Evolutionary conservation across 1,140 invertebrate species (phyloP).

Genomic region (Mylabris phalerata): DNA sequence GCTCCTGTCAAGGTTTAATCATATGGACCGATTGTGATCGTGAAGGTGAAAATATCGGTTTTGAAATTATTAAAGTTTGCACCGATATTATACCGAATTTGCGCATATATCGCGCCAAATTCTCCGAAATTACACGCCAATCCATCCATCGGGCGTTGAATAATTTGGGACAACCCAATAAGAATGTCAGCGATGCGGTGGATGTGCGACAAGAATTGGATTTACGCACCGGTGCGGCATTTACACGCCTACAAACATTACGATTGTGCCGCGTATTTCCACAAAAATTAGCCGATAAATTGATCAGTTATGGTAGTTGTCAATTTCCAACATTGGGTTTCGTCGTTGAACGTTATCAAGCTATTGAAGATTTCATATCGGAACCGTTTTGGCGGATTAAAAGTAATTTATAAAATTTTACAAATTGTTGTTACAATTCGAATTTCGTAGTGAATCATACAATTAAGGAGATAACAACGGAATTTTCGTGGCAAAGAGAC

Average conservation of each 20-base stretch:
- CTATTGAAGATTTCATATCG: conserved; percentile 80
- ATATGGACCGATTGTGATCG: conserved; percentile 99
- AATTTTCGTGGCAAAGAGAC: conserved; percentile 86
- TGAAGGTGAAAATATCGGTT: conserved; percentile 99
- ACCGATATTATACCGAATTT: conserved; percentile 70
- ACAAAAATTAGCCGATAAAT: conserved; percentile 59
- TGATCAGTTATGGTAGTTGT: conserved; percentile 97
- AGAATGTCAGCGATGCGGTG: conserved; percentile 86
- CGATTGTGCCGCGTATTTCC: conserved; percentile 83
- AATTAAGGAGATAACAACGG: conserved; percentile 63
- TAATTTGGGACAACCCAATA: conserved; percentile 74
- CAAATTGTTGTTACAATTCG: conserved; percentile 2
- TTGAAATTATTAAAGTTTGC: conserved; percentile 94
- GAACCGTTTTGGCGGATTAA: conserved; percentile 93
- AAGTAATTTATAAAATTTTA: conserved; percentile 41
- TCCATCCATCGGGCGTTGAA: conserved; percentile 76
- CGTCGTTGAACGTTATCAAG: conserved; percentile 90
- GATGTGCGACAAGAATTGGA: conserved; percentile 93
- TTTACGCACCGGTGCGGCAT: conserved; percentile 94
- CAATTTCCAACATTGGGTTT: conserved; percentile 97
- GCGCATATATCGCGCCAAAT: conserved; percentile 78
- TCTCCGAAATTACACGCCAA: conserved; percentile 91
- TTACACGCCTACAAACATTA: conserved; percentile 97
- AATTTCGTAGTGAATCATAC: conserved; percentile 60
- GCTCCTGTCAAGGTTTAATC: conserved; percentile 72